Evolutionary conservation across 2,113 vertebrate genomes (phyloP).

Genomic region (Ivindomyrus marchei): DNA sequence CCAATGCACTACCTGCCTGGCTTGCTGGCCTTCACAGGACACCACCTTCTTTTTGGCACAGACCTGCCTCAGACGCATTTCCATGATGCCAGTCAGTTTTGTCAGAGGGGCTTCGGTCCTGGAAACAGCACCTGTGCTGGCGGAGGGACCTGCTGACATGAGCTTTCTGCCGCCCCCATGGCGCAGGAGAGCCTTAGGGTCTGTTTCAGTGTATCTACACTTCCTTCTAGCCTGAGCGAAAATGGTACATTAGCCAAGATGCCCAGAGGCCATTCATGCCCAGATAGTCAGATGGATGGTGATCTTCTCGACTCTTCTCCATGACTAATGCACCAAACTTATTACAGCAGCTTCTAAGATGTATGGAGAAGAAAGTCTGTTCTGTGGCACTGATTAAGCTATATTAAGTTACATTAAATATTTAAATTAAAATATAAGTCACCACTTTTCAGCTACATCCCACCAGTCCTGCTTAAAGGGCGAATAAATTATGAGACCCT

Average conservation of each 20-base stretch:
- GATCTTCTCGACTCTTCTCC: not conserved
- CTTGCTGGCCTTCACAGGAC: not conserved
- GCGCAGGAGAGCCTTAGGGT: not conserved
- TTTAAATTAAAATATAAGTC: slow-evolving; percentile 2
- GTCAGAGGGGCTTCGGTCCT: not conserved
- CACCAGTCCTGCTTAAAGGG: not conserved
- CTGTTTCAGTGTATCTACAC: slow-evolving; percentile 21
- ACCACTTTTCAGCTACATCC: not conserved
- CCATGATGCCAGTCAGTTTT: not conserved
- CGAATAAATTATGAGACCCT: not conserved
- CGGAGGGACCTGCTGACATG: slow-evolving; percentile 13
- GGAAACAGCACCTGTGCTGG: not conserved
- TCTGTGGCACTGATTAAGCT: not conserved
- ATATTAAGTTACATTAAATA: not conserved
- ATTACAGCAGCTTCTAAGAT: not conserved
- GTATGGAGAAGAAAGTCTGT: not conserved
- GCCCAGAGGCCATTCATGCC: not conserved
- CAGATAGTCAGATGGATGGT: not conserved
- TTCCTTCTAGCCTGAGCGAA: not conserved
- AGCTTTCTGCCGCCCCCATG: not conserved
- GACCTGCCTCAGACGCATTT: not conserved
- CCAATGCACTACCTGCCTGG: not conserved
- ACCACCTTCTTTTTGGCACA: not conserved
- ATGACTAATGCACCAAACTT: not conserved
- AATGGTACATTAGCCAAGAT: not conserved